These are phyloP conservation scores for Cataglyphis hispanica DNA, from an alignment of 1,140 invertebrate genomes.

Conservation along the genomic window DNA sequence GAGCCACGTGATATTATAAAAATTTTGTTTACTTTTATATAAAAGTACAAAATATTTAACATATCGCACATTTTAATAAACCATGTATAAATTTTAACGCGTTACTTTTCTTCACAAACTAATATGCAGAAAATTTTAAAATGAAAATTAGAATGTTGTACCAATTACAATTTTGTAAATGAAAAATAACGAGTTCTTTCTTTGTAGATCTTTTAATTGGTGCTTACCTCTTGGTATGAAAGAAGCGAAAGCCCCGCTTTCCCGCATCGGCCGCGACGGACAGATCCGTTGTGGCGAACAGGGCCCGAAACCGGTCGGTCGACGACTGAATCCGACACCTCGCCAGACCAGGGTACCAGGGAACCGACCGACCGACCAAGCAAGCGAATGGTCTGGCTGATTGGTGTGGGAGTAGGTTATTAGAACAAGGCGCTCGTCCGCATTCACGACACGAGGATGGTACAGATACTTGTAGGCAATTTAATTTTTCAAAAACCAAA, in stretches of 20 bases:
- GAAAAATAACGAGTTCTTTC: not conserved
- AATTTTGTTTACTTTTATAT: not conserved
- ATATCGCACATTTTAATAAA: not conserved
- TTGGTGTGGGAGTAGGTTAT: conserved; percentile 84
- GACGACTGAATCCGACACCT: conserved; percentile 75
- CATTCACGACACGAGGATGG: conserved; percentile 66
- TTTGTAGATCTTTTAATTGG: not conserved
- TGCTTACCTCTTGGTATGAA: conserved; percentile 52
- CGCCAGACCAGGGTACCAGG: not conserved
- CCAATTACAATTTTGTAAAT: not conserved
- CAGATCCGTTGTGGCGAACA: conserved; percentile 43
- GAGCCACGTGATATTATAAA: not conserved
- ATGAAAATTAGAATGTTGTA: not conserved
- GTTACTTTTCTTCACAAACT: not conserved
- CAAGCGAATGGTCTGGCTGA: conserved; percentile 22
- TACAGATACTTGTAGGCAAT: not conserved
- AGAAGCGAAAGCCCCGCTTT: conserved; percentile 56
- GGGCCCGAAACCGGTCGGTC: conserved; percentile 79
- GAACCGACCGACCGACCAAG: not conserved
- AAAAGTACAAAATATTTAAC: not conserved
- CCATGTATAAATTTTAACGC: not conserved
- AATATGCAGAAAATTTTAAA: not conserved
- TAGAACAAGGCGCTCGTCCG: conserved; percentile 78
- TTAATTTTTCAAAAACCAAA: not conserved
- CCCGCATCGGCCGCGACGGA: conserved; percentile 54